Evolutionary conservation across 2,113 vertebrate genomes (phyloP).

Genomic region (Hydrolagus affinis): DNA sequence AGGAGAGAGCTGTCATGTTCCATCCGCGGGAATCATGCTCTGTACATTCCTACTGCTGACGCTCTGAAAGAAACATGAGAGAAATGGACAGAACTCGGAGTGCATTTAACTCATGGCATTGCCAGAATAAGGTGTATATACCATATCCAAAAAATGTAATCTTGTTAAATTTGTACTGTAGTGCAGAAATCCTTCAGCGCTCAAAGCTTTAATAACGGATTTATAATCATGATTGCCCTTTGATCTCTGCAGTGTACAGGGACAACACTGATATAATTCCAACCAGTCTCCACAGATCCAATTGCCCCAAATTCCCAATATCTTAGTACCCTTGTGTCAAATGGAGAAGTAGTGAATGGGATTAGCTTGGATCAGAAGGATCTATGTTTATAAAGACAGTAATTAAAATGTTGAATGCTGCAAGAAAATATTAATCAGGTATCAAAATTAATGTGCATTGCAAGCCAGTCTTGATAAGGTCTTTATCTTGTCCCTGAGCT

Average conservation of each 20-base stretch:
- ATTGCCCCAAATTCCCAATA: not conserved
- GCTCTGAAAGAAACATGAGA: not conserved
- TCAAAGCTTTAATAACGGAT: slow-evolving; percentile 3
- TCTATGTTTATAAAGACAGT: not conserved
- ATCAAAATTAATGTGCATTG: not conserved
- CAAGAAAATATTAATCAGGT: slow-evolving; percentile 2
- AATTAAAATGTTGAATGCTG: slow-evolving; percentile 6
- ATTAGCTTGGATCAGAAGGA: not conserved
- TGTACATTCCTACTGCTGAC: not conserved
- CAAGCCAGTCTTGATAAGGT: slow-evolving; percentile 6
- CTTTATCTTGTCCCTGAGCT: not conserved
- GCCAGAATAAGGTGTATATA: slow-evolving; percentile 2
- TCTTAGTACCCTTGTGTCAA: not conserved
- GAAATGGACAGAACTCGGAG: not conserved
- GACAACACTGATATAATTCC: not conserved
- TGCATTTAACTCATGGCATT: not conserved
- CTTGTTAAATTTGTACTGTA: slow-evolving; percentile 3
- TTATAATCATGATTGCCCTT: not conserved
- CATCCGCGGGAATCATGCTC: not conserved
- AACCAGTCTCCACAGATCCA: not conserved
- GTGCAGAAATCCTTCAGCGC: not conserved
- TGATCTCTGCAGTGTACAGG: not conserved
- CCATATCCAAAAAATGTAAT: not conserved
- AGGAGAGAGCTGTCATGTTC: not conserved
- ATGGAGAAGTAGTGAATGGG: not conserved